Evolutionary conservation across 2,888 invertebrate genomes (phyloP).

Genomic region (Oligia latruncula): DNA sequence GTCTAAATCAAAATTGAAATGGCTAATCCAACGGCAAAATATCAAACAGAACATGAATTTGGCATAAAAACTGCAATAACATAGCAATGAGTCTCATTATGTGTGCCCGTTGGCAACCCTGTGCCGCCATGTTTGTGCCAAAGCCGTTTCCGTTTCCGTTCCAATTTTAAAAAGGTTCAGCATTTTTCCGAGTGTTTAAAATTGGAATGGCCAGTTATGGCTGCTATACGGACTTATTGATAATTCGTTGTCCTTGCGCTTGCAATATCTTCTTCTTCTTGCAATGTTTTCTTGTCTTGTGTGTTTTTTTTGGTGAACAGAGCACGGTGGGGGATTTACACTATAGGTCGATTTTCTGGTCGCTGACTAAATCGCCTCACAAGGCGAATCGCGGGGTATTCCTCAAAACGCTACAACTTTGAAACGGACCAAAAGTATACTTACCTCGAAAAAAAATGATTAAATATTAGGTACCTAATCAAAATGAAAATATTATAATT

Average conservation of each 20-base stretch:
- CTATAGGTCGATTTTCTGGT: no score
- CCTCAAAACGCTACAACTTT: no score
- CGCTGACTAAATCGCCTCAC: no score
- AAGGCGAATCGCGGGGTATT: no score
- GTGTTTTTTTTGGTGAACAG: not conserved
- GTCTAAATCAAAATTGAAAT: conserved; percentile 42
- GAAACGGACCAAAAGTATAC: no score
- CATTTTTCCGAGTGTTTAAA: conserved; percentile 48
- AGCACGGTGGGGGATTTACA: no score
- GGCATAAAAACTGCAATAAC: conserved; percentile 66
- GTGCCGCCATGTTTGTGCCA: conserved; percentile 71
- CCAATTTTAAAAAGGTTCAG: conserved; percentile 72
- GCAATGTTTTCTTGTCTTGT: not conserved
- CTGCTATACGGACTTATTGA: conserved; percentile 25
- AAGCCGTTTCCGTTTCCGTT: conserved; percentile 75
- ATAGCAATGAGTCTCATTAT: conserved; percentile 69
- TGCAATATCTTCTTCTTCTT: not conserved
- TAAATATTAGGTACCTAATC: no score
- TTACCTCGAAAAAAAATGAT: no score
- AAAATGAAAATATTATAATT: no score
- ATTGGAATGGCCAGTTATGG: conserved; percentile 42
- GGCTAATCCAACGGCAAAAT: conserved; percentile 52
- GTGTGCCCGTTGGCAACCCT: conserved; percentile 62
- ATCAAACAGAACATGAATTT: conserved; percentile 58
- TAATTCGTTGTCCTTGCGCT: not conserved